Evolutionary conservation across 2,797 vertebrate species (phyloP).

Genomic region (Melanotaenia maccullochi): DNA sequence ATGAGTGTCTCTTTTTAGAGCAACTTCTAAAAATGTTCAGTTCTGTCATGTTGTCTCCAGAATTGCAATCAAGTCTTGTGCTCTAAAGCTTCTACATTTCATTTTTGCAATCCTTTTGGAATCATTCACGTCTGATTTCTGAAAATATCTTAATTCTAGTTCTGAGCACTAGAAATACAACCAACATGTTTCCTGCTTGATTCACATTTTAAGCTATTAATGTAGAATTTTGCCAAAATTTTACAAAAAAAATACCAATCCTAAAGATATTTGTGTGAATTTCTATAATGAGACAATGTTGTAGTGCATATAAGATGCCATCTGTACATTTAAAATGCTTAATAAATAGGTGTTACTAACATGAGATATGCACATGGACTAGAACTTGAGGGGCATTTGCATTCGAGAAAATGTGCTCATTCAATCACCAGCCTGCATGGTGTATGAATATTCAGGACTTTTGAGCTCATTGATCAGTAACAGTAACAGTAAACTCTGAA

Average conservation of each 20-base stretch:
- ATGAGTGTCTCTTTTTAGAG: conserved; percentile 6
- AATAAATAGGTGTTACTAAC: not conserved
- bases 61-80: not conserved
- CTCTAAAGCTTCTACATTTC: no score
- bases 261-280: conserved; percentile 14
- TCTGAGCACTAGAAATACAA: not conserved
- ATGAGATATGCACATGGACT: not conserved
- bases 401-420: not conserved
- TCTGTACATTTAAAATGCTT: conserved; percentile 12
- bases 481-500: not conserved
- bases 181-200: not conserved
- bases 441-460: not conserved
- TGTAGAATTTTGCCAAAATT: not conserved
- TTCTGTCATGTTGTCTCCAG: not conserved
- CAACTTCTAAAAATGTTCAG: not conserved
- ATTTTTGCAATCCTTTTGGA: no score
- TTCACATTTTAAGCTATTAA: conserved; percentile 1
- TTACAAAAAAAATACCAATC: conserved; percentile 3
- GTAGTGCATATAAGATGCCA: conserved; percentile 8
- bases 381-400: not conserved
- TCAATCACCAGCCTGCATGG: not conserved
- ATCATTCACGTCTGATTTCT: conserved; percentile 1
- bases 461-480: not conserved
- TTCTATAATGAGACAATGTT: conserved; percentile 17
- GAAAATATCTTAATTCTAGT: not conserved